Evolutionary conservation across 2,797 vertebrate genomes (phyloP).

Genomic region (Spondyliosoma cantharus): DNA sequence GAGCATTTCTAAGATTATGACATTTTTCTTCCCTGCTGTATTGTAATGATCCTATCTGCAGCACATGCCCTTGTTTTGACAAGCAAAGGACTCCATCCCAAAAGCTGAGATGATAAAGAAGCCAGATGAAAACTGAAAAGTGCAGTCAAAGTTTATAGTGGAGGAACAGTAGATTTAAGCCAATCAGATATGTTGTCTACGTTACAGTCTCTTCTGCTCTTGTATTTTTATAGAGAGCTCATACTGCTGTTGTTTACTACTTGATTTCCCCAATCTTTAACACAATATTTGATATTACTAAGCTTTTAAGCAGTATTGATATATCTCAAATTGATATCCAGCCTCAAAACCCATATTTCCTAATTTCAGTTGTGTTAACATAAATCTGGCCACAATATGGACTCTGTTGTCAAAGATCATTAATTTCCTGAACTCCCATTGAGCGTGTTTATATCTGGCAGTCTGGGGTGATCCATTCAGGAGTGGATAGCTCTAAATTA

Average conservation of each 20-base stretch:
- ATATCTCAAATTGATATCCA: neutral
- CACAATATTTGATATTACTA: neutral
- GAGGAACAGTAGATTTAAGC: conserved; percentile 16
- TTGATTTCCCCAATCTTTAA: neutral
- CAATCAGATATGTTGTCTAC: conserved; percentile 28
- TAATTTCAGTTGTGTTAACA: neutral
- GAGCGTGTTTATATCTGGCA: neutral
- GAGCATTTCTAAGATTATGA: conserved; percentile 60
- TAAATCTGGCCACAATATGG: neutral
- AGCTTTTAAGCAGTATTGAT: neutral
- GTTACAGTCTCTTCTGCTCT: neutral
- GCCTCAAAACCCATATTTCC: neutral
- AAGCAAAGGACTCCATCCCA: conserved; percentile 52
- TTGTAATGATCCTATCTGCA: conserved; percentile 65
- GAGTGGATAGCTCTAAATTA: too few species aligned
- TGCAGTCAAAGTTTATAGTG: conserved; percentile 50
- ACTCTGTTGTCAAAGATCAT: neutral
- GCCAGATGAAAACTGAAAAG: conserved; percentile 44
- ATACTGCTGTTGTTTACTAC: neutral
- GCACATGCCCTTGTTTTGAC: conserved; percentile 66
- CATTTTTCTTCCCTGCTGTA: conserved; percentile 64
- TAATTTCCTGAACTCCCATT: neutral
- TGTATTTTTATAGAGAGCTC: neutral
- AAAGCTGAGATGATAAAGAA: conserved; percentile 56
- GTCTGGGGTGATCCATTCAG: too few species aligned